Conservation (phyloP, 2,113 vertebrate species). For the Tetrao urogallus region DNA sequence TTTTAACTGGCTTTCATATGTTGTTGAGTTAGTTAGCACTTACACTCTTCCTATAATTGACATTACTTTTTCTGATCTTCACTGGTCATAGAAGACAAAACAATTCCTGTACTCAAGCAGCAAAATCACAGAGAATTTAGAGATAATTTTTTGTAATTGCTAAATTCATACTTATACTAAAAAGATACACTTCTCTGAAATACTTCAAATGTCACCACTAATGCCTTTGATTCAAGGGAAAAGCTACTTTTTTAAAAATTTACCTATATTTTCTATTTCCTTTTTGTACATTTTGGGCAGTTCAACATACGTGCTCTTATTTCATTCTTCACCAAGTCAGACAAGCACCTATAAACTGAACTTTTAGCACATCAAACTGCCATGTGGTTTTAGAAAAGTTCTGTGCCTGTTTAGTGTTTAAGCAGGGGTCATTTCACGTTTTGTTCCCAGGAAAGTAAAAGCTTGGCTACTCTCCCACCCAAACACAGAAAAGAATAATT, state of each 20-base stretch:
- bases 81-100: background rate
- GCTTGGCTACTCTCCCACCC: background rate
- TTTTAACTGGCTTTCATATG: background rate
- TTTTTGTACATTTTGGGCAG: background rate
- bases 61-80: slow-evolving; percentile 18
- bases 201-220: background rate
- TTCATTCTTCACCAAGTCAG: background rate
- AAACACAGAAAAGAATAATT: background rate
- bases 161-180: background rate
- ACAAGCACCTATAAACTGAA: background rate
- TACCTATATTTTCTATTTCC: background rate
- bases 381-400: background rate
- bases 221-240: background rate
- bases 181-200: background rate
- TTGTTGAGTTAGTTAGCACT: background rate
- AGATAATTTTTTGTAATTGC: background rate
- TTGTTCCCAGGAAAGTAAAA: background rate
- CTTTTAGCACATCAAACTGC: background rate
- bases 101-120: background rate
- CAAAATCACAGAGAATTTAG: background rate
- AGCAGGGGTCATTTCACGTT: background rate
- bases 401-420: background rate
- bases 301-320: background rate
- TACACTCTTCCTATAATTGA: background rate
- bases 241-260: background rate